These are phyloP conservation scores for Cichladusa arquata DNA, from an alignment of 2,113 vertebrate species.

Conservation along the genomic window DNA sequence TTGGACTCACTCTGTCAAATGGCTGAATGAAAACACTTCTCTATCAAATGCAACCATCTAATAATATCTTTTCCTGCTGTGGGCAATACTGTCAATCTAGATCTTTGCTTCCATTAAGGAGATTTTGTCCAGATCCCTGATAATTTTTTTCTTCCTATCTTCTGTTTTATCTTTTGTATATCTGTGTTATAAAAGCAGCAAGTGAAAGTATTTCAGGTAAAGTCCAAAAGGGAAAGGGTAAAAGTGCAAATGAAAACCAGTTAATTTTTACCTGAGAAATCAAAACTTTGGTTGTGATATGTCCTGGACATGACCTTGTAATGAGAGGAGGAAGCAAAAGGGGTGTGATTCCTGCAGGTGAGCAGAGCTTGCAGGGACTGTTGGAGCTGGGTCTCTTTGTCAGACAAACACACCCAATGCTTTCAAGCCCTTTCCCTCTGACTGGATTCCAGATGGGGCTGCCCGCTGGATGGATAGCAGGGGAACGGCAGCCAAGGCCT, in stretches of 20 bases:
- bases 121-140: neutral
- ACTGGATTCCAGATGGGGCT: neutral
- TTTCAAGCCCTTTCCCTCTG: neutral
- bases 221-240: neutral
- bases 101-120: neutral
- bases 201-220: neutral
- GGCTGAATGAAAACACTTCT: neutral
- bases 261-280: neutral
- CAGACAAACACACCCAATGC: neutral
- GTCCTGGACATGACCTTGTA: neutral
- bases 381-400: neutral
- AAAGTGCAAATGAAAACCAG: neutral
- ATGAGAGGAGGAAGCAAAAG: neutral
- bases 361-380: neutral
- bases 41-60: neutral
- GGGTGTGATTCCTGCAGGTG: neutral
- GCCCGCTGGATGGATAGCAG: neutral
- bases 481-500: neutral
- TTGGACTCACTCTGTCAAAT: neutral
- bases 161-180: neutral
- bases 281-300: neutral
- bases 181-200: neutral
- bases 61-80: neutral
- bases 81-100: neutral
- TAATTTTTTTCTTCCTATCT: neutral